Evolutionary conservation across 2,888 invertebrate species (phyloP), one percentile per base, ranked within the genome.

Genomic region (Odiellus spinosus): DNA sequence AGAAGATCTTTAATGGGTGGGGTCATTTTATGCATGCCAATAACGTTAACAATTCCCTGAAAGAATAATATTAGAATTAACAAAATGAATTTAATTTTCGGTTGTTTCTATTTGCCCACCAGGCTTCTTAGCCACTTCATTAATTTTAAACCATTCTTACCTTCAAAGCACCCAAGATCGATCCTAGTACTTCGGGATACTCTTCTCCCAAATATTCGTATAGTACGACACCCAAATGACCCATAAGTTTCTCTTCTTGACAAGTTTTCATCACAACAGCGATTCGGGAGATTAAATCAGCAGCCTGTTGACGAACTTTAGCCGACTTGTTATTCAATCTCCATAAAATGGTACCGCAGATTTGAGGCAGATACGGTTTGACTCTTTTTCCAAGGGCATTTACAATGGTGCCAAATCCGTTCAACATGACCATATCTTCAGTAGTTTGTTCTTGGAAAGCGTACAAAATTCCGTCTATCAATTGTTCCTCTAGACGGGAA

Each of bases 11-110:
- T 99, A 61, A 98, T 99, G 2, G 98, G 98, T 4, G 98, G 98
- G 2, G 95, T 98, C 98, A 99, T 99, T 71, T 98, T 96, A 0
- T 95, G 95, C 98, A 98, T 98, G 59, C 98, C 98, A 61, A 99
- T 98, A 4, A 99, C 98, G 67, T 96, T 98, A 4, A 98, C 96
- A 58, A 98, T 99, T 38, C 26, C 26, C 26, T 26, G 26, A 26
- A 26, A 26, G 4, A 6, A 26, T 26, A 26, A 26, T 26, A 6
- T 26, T 26, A 26, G n/a, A n/a, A n/a, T n/a, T n/a, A n/a, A n/a
- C n/a, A n/a, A n/a, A n/a, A n/a, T n/a, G n/a, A n/a, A n/a, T n/a
- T n/a, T n/a, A n/a, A n/a, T n/a, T n/a, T n/a, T n/a, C n/a, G n/a
- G n/a, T n/a, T n/a, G n/a, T n/a, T n/a, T n/a, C n/a, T n/a, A n/a